Percentiles rank a stretch among this genome's conserved stretches.
These are phyloP conservation scores for Lathamus discolor DNA, from an alignment of 2,113 vertebrate genomes.

Conservation along the genomic window DNA sequence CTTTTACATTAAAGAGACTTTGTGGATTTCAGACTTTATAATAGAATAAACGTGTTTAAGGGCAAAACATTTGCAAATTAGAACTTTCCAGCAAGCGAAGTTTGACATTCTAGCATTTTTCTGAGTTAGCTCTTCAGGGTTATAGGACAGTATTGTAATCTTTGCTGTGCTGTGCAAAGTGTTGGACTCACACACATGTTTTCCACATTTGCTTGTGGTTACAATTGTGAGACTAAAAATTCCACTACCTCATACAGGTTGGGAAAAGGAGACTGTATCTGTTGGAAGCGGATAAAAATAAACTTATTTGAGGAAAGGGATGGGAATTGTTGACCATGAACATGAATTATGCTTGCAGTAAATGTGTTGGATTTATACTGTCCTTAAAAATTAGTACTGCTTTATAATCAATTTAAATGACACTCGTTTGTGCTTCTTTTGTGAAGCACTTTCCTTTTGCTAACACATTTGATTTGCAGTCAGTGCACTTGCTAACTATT, in stretches of 20 bases:
- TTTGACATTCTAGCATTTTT: not conserved
- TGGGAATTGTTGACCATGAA: not conserved
- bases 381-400: not conserved
- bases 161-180: not conserved
- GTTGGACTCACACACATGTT: not conserved
- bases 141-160: not conserved
- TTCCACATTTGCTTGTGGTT: not conserved
- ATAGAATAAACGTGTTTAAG: not conserved
- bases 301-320: not conserved
- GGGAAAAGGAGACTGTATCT: not conserved
- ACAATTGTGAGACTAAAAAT: not conserved
- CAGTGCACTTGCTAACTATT: not conserved
- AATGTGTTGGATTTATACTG: not conserved
- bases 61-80: not conserved
- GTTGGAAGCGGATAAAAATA: not conserved
- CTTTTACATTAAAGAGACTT: not conserved
- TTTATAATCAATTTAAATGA: not conserved
- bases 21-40: not conserved
- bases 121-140: not conserved
- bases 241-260: rapidly evolving
- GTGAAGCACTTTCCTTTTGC: not conserved
- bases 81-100: not conserved
- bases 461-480: not conserved
- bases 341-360: not conserved
- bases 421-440: not conserved